These are phyloP conservation scores for Lepus oiostolus DNA, from an alignment of 2,797 vertebrate species.

Conservation along the genomic window DNA sequence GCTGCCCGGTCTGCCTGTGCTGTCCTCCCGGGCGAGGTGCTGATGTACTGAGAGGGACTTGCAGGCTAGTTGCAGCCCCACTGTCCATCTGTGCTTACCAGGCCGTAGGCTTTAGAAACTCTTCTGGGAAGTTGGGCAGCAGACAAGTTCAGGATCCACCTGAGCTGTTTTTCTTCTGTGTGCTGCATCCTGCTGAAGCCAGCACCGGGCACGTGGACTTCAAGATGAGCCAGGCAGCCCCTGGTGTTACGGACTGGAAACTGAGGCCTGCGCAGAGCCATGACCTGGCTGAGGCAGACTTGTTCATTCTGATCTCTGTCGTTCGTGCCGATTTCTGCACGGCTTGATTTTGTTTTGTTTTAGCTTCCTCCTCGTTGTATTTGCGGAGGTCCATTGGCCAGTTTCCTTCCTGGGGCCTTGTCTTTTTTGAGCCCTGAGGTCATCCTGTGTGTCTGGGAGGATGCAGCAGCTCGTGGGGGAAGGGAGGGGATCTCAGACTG, in stretches of 20 bases:
- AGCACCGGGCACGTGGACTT: not conserved
- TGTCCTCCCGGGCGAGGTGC: not conserved
- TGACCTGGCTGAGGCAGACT: not conserved
- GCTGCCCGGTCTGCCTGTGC: constrained; percentile 2
- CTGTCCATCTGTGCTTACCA: constrained; percentile 16
- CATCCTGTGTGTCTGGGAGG: not conserved
- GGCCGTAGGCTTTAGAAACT: not conserved
- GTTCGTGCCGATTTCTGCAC: not conserved
- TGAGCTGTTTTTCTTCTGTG: constrained; percentile 5
- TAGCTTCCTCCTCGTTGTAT: constrained; percentile 50
- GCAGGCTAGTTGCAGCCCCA: not conserved
- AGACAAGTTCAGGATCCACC: constrained; percentile 27
- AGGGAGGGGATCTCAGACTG: not conserved
- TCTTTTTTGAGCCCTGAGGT: constrained; percentile 14
- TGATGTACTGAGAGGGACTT: not conserved
- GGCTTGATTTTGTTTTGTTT: constrained; percentile 45
- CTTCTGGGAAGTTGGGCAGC: not conserved
- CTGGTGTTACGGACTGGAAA: not conserved
- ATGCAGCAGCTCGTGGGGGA: not conserved
- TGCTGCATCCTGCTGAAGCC: not conserved
- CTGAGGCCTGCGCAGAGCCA: not conserved
- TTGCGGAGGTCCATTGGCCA: constrained; percentile 23
- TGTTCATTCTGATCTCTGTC: not conserved
- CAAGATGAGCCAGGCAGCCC: not conserved
- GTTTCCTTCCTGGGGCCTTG: constrained; percentile 52